Evolutionary conservation across 2,888 invertebrate genomes (phyloP), one percentile per base, ranked within the genome.

Genomic region (Polyommatus iphigenia): DNA sequence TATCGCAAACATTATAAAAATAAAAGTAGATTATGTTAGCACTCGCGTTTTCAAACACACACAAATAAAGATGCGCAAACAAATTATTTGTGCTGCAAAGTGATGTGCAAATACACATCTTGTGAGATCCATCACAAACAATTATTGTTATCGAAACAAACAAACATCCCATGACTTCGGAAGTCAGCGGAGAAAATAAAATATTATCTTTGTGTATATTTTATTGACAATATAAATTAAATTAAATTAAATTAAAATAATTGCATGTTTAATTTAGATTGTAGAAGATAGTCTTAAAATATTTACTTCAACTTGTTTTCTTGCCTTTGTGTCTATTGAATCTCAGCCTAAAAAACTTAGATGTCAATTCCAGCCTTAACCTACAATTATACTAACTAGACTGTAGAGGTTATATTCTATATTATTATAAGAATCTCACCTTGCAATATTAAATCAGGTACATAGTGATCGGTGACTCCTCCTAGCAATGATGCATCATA

Each of bases 371-470:
- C 32, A 32, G 32, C 32, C 32, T 32, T 3, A 32, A 5, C 32
- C 3, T 32, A 32, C 32, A 32, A 32, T n/a, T n/a, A n/a, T n/a
- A n/a, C n/a, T n/a, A n/a, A n/a, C n/a, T n/a, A n/a, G n/a, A n/a
- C n/a, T n/a, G 36, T 36, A 7, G 36, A 36, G 36, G 6, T 36
- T 36, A 36, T 36, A 6, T 36, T 36, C 36, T 36, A 36, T 36
- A 36, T 36, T 6, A 36, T 59, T 6, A 8, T 20, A 20, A 8
- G 7, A 41, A 78, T 81, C 82, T 87, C 79, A 91, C 95, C 96
- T 94, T 97, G 97, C 84, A 97, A 93, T 80, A 97, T 95, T 95
- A 97, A 95, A 92, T 96, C 96, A 84, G 97, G 95, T 87, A 96
- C 95, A 87, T 96, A 97, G 84, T 95, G 95, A 85, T 96, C 95